phyloP scores from a whole-genome alignment of 1,140 invertebrate species.

The Zaprionus tsacasi region DNA sequence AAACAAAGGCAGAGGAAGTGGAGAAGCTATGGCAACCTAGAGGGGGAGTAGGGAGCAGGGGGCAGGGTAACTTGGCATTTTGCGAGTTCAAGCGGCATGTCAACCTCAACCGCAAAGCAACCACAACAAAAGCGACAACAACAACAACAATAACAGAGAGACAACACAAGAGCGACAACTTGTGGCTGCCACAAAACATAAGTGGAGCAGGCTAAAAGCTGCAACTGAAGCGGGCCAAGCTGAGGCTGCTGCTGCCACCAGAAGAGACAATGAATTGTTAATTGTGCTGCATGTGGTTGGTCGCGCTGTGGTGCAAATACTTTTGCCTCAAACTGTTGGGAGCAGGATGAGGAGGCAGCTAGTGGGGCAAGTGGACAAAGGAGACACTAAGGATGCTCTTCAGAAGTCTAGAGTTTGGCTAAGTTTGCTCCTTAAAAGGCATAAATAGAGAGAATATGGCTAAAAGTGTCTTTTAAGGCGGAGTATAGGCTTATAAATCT shows the following conservation, averaged over 20 bases:
- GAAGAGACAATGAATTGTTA: conserved; percentile 77
- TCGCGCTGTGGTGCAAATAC: conserved; percentile 31
- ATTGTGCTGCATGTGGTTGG: conserved; percentile 51
- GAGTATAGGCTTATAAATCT: too few species aligned
- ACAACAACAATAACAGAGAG: conserved; percentile 39
- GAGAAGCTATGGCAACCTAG: not conserved
- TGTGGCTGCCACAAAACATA: conserved; percentile 62
- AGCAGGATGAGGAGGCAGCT: not conserved
- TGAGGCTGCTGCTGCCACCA: conserved; percentile 7
- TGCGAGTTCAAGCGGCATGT: conserved; percentile 51
- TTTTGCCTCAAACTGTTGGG: conserved; percentile 30
- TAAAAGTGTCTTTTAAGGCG: too few species aligned
- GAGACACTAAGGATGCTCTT: not conserved
- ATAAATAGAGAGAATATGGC: too few species aligned
- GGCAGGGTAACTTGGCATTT: conserved; percentile 4
- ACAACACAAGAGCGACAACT: conserved; percentile 44
- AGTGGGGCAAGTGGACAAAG: not conserved
- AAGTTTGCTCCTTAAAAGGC: too few species aligned
- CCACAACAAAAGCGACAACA: conserved; percentile 38
- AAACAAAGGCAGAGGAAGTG: conserved; percentile 10
- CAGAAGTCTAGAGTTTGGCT: too few species aligned
- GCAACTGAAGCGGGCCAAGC: not conserved
- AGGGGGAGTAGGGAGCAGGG: too few species aligned
- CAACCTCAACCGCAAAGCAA: conserved; percentile 37
- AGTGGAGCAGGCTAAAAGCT: conserved; percentile 29